Conservation (phyloP, 2,888 invertebrate species). For the Chrysolina haemoptera region DNA sequence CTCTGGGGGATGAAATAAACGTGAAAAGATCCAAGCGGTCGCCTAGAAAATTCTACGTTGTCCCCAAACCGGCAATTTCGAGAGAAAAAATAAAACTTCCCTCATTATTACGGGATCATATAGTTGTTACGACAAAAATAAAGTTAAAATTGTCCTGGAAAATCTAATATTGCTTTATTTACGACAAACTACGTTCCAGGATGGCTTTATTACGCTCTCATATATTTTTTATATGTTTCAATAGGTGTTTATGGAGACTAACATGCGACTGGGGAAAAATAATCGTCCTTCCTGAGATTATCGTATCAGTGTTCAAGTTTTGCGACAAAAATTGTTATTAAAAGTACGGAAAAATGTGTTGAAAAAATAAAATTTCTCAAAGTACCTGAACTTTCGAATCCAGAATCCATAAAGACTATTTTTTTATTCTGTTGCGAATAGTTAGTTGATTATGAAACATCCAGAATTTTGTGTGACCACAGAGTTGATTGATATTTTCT, state of each 20-base stretch:
- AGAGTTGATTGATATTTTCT: too few species aligned
- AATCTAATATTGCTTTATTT: conserved; percentile 44
- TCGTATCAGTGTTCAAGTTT: background rate
- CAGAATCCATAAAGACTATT: too few species aligned
- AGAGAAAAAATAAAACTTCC: conserved; percentile 43
- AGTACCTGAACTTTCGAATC: too few species aligned
- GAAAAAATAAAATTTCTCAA: too few species aligned
- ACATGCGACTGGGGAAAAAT: conserved; percentile 3
- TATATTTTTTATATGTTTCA: conserved; percentile 41
- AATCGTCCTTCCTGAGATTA: background rate
- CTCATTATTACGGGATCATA: conserved; percentile 46
- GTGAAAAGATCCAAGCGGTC: conserved; percentile 19
- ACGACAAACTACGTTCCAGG: conserved; percentile 39
- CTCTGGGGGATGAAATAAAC: conserved; percentile 18
- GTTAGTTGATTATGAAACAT: too few species aligned
- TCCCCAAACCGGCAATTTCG: conserved; percentile 37
- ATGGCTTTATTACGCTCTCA: conserved; percentile 40
- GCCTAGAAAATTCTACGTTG: conserved; percentile 38
- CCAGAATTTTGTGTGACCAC: too few species aligned
- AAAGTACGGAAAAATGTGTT: too few species aligned
- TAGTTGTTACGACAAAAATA: conserved; percentile 42
- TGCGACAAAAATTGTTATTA: too few species aligned
- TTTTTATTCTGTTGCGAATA: too few species aligned
- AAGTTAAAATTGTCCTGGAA: conserved; percentile 31
- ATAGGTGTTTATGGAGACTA: conserved; percentile 21